phyloP scores from a whole-genome alignment of 2,113 vertebrate species.

The Heterotilapia buettikoferi region DNA sequence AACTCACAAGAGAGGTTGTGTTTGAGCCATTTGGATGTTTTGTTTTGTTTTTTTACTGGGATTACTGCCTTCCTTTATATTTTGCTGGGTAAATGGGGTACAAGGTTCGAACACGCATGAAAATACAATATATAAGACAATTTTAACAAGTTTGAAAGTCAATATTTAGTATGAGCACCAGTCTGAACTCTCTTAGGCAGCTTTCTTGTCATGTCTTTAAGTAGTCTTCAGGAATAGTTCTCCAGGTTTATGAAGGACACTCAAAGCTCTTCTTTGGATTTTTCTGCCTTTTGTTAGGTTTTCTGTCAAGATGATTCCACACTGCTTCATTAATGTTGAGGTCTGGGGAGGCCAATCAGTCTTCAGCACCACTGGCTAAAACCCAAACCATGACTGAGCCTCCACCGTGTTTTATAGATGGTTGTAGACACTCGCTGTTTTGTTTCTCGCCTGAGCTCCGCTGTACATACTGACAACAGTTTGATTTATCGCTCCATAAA shows the following conservation, averaged over 20 bases:
- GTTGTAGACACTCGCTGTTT: neutral
- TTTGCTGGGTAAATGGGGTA: neutral
- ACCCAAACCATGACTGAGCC: neutral
- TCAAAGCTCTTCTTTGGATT: fast-evolving
- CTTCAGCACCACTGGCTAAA: neutral
- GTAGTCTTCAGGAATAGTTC: too few species aligned
- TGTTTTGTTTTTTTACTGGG: neutral
- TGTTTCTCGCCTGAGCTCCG: neutral
- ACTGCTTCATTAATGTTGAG: neutral
- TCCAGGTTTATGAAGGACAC: neutral
- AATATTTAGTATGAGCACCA: neutral
- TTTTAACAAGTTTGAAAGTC: neutral
- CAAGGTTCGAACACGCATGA: neutral
- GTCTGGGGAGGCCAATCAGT: neutral
- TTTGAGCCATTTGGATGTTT: neutral
- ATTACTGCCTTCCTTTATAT: neutral
- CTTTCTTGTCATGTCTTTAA: too few species aligned
- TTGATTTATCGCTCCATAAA: neutral
- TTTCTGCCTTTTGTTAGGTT: fast-evolving
- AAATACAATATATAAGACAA: fast-evolving
- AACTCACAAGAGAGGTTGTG: neutral
- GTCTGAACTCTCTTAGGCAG: too few species aligned
- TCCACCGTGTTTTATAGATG: neutral
- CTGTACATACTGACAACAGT: neutral
- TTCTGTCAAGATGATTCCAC: fast-evolving